These are phyloP conservation scores for Mus pahari DNA, from an alignment of 2,113 vertebrate species.

Conservation along the genomic window DNA sequence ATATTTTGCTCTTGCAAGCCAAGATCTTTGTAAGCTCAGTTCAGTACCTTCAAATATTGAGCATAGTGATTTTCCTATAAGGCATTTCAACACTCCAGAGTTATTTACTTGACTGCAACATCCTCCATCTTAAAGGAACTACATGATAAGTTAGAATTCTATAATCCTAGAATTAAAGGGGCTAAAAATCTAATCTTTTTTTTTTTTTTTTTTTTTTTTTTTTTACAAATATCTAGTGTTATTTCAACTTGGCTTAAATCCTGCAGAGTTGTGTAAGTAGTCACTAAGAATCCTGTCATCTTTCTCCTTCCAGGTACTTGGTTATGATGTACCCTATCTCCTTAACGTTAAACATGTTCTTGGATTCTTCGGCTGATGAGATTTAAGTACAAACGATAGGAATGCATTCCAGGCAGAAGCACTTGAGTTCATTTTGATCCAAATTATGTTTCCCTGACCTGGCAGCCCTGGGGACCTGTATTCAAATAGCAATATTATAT, in stretches of 20 bases:
- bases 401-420: slow-evolving; percentile 8
- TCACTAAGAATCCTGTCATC: background rate
- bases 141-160: slow-evolving; percentile 18
- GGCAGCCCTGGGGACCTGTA: background rate
- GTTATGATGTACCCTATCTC: background rate
- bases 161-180: slow-evolving; percentile 42
- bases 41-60: slow-evolving; percentile 63
- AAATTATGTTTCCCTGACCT: background rate
- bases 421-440: slow-evolving; percentile 3
- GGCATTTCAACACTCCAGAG: background rate
- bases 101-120: slow-evolving; percentile 61
- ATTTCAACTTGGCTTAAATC: slow-evolving; percentile 29
- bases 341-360: background rate
- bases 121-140: slow-evolving; percentile 26
- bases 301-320: background rate
- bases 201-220: too few relatives aligned
- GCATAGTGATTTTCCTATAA: slow-evolving; percentile 51
- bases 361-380: background rate
- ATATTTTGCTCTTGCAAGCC: slow-evolving; percentile 69
- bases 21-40: slow-evolving; percentile 55
- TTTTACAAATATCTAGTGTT: slow-evolving; percentile 22
- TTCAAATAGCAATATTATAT: background rate
- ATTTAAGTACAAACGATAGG: slow-evolving; percentile 15
- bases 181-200: background rate
- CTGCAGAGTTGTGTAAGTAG: background rate